Percentiles rank a stretch among this genome's conserved stretches.
These are phyloP conservation scores for Anarsia innoxiella DNA, from an alignment of 2,888 invertebrate genomes.

Conservation along the genomic window DNA sequence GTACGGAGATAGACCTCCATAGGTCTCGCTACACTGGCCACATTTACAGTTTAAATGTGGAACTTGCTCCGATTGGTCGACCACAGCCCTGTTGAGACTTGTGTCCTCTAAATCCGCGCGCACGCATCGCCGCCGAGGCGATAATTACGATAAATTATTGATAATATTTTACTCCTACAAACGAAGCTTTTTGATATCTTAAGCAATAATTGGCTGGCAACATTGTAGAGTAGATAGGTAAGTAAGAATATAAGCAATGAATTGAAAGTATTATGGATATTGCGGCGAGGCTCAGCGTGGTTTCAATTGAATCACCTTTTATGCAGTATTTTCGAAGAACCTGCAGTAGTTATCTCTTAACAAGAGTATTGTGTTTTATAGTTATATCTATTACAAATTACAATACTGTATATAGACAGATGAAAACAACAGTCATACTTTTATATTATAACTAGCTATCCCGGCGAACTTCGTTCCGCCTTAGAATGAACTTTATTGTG, in stretches of 20 bases:
- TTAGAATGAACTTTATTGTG: no score
- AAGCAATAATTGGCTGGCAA: slow-evolving; percentile 47
- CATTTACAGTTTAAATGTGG: slow-evolving; percentile 42
- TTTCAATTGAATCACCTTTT: no score
- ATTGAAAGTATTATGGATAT: slow-evolving; percentile 57
- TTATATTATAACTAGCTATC: no score
- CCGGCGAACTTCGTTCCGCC: no score
- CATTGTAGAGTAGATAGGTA: slow-evolving; percentile 43
- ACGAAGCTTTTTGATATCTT: slow-evolving; percentile 46
- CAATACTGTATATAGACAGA: no score
- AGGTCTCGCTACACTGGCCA: slow-evolving; percentile 34
- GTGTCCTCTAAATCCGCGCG: slow-evolving; percentile 32
- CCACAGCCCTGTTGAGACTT: slow-evolving; percentile 24
- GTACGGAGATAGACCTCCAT: slow-evolving; percentile 23
- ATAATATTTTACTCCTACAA: slow-evolving; percentile 44
- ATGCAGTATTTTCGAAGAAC: no score
- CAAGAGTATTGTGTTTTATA: no score
- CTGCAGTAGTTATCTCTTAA: no score
- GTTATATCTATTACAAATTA: no score
- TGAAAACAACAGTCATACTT: no score
- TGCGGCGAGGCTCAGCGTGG: slow-evolving; percentile 23
- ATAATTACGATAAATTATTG: slow-evolving; percentile 51
- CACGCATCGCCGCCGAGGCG: slow-evolving; percentile 26
- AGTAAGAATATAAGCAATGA: slow-evolving; percentile 46
- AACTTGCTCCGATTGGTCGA: slow-evolving; percentile 43